Conservation (phyloP, 2,797 vertebrate species). For the Eurystomus glaucurus region DNA sequence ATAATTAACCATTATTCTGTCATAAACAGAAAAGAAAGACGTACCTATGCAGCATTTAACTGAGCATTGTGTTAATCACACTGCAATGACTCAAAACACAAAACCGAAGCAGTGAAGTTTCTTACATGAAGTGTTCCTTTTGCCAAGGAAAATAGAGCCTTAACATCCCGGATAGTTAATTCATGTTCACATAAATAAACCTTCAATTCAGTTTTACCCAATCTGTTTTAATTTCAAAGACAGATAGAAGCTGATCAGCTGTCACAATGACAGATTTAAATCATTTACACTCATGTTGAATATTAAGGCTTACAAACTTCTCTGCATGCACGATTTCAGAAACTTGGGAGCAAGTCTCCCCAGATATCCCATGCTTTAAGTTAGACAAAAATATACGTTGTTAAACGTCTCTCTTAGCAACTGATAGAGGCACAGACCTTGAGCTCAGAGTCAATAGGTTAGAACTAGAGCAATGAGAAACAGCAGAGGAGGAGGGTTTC, state of each 20-base stretch:
- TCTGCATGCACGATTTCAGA: neutral
- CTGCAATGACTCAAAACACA: conserved; percentile 77
- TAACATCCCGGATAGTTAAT: conserved; percentile 39
- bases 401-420: neutral
- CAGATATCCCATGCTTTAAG: neutral
- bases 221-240: neutral
- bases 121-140: conserved; percentile 58
- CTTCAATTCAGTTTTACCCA: neutral
- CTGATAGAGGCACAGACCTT: neutral
- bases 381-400: neutral
- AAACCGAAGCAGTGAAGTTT: conserved; percentile 67
- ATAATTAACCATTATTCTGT: conserved; percentile 83
- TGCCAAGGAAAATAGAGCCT: conserved; percentile 38
- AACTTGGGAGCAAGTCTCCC: neutral
- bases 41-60: conserved; percentile 69
- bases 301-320: neutral
- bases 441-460: neutral
- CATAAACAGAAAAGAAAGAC: conserved; percentile 82
- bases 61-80: conserved; percentile 79
- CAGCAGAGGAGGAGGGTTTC: neutral
- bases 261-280: neutral
- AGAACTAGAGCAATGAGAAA: neutral
- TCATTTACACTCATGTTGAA: neutral
- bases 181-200: conserved; percentile 44
- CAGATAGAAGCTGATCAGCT: neutral